Conservation (phyloP, 2,797 vertebrate genomes). For the Aphelocoma californica region DNA sequence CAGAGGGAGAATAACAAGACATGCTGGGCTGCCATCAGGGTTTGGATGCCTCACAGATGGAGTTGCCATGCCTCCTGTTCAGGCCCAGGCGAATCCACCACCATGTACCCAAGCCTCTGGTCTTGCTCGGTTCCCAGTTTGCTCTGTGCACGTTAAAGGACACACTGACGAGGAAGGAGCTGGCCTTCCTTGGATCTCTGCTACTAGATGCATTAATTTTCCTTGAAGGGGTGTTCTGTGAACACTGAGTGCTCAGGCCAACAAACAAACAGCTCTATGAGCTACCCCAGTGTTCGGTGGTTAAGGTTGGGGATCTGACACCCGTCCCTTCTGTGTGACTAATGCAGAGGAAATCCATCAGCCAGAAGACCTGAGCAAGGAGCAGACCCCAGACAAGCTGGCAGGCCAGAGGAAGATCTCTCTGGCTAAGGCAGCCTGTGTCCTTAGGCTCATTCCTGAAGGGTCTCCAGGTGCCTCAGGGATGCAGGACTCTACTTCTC, state of each 20-base stretch:
- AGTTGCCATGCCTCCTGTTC: neutral
- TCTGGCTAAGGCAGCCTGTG: neutral
- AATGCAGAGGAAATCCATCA: neutral
- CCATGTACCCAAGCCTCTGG: neutral
- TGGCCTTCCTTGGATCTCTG: neutral
- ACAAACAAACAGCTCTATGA: neutral
- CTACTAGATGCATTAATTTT: neutral
- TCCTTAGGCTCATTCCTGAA: neutral
- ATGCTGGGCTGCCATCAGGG: neutral
- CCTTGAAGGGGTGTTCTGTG: neutral
- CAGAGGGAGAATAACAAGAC: neutral
- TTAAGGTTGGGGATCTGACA: fast-evolving
- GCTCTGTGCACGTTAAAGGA: neutral
- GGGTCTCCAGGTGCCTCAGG: neutral
- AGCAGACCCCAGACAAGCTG: neutral
- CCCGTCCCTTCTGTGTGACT: neutral
- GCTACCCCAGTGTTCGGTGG: fast-evolving
- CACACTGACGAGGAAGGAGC: neutral
- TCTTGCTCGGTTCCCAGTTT: neutral
- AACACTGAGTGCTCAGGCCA: neutral
- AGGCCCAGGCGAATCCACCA: neutral
- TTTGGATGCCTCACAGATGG: neutral
- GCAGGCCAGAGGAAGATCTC: neutral
- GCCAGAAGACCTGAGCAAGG: neutral
- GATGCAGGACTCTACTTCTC: neutral